These are phyloP conservation scores for Seira musarum DNA, from an alignment of 2,888 invertebrate species.

Conservation along the genomic window DNA sequence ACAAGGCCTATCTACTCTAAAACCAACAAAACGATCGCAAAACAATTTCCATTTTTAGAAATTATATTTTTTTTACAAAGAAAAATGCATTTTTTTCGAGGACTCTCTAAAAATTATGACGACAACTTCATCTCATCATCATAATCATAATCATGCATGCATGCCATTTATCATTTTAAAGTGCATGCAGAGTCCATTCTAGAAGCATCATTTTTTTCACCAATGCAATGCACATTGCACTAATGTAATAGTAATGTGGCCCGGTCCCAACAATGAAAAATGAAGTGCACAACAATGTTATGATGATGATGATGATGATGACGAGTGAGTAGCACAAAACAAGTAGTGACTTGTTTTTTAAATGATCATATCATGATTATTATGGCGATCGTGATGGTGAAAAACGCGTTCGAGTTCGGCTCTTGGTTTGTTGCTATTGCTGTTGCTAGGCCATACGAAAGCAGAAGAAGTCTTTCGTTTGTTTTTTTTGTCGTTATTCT, in stretches of 20 bases:
- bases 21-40: no score
- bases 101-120: not conserved
- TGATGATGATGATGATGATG: no score
- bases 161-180: not conserved
- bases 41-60: no score
- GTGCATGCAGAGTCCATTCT: not conserved
- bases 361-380: not conserved
- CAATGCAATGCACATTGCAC: not conserved
- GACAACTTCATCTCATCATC: not conserved
- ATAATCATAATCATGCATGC: not conserved
- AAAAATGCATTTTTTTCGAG: not conserved
- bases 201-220: not conserved
- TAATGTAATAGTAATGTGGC: not conserved
- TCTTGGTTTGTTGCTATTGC: no score
- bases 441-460: conserved; percentile 5
- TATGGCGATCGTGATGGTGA: not conserved
- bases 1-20: no score
- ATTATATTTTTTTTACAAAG: no score
- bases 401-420: not conserved
- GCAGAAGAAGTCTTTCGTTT: not conserved
- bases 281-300: no score
- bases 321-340: no score
- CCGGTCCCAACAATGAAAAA: no score
- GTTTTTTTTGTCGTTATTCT: conserved; percentile 7
- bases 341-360: conserved; percentile 1